Conservation (phyloP, 2,888 invertebrate species). For the Harpagoxenus sublaevis region DNA sequence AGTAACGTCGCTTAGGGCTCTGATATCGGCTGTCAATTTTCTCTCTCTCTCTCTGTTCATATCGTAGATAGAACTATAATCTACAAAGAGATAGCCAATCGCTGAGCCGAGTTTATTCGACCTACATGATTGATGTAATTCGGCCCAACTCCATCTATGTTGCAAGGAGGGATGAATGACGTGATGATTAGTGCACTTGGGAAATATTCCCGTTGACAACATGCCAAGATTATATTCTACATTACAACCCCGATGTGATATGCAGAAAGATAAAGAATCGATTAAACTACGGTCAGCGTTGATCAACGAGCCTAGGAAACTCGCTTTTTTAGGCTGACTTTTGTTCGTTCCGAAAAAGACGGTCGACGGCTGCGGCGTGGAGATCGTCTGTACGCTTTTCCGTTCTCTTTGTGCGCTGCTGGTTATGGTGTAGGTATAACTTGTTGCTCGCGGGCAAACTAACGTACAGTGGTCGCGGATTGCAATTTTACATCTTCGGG, state of each 20-base stretch:
- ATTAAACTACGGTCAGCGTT: conserved; percentile 2
- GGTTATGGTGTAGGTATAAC: conserved; percentile 70
- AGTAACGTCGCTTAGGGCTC: conserved; percentile 44
- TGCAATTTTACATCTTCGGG: conserved; percentile 59
- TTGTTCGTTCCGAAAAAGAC: background rate
- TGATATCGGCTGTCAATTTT: conserved; percentile 45
- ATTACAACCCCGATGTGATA: background rate
- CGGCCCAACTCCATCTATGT: background rate
- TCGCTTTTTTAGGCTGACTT: background rate
- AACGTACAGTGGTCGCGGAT: conserved; percentile 54
- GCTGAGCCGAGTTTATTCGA: conserved; percentile 11
- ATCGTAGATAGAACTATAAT: conserved; percentile 33
- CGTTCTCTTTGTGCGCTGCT: conserved; percentile 52
- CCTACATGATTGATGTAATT: conserved; percentile 42
- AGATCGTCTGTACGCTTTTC: conserved; percentile 9
- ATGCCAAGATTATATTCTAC: background rate
- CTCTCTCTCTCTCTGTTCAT: conserved; percentile 25
- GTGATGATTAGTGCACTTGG: conserved; percentile 1
- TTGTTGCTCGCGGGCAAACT: conserved; percentile 69
- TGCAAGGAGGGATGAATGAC: conserved; percentile 9
- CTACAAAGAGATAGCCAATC: conserved; percentile 41
- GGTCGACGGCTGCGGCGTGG: background rate
- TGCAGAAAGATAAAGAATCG: background rate
- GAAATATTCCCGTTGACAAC: background rate
- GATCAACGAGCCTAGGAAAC: conserved; percentile 4